phyloP scores from a whole-genome alignment of 2,113 vertebrate genomes.

The Sinocyclocheilus anshuiensis region DNA sequence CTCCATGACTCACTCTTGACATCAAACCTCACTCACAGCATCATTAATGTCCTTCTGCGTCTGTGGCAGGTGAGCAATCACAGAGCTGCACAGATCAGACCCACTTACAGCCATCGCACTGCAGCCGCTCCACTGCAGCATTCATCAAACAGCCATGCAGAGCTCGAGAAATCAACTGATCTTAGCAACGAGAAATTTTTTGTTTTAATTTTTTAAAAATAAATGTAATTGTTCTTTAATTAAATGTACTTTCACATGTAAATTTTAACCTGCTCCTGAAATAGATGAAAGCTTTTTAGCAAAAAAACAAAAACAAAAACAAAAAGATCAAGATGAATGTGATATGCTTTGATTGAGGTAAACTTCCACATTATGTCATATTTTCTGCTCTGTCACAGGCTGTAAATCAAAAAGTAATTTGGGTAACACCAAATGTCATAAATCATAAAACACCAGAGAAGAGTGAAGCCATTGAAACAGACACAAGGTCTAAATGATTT shows the following conservation, averaged over 20 bases:
- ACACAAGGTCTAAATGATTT: background rate
- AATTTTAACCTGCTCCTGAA: background rate
- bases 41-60: constrained; percentile 53
- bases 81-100: background rate
- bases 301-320: background rate
- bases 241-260: background rate
- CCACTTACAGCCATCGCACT: background rate
- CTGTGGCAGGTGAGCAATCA: constrained; percentile 57
- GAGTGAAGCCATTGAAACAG: background rate
- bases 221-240: background rate
- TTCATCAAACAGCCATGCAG: background rate
- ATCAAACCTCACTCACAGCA: constrained; percentile 55
- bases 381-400: background rate
- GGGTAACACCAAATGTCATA: background rate
- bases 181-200: background rate
- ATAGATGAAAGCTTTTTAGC: background rate
- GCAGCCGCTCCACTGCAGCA: background rate
- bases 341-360: background rate
- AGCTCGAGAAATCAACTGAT: background rate
- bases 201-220: background rate
- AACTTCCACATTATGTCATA: background rate
- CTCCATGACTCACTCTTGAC: constrained; percentile 67
- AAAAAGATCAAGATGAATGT: background rate
- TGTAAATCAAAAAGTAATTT: background rate
- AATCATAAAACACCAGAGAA: background rate